Conservation (phyloP, 2,888 invertebrate species). For the Stegophylla sp. region DNA sequence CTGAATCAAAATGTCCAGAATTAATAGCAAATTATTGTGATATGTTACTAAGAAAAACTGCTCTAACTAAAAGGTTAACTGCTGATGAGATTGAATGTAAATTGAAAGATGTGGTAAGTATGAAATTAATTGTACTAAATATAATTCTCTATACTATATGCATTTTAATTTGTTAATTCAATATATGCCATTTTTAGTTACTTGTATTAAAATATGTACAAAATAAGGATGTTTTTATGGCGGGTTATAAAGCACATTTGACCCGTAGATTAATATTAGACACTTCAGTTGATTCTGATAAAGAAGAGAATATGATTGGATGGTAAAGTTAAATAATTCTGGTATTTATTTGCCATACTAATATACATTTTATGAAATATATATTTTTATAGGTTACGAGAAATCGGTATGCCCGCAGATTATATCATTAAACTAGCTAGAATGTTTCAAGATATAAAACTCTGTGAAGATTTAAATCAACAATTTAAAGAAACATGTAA, state of each 20-base stretch:
- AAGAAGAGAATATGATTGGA: constrained; percentile 99
- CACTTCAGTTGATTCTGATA: constrained; percentile 97
- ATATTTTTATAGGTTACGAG: constrained; percentile 69
- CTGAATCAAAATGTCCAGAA: constrained; percentile 98
- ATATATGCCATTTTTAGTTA: constrained; percentile 67
- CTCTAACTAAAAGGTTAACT: constrained; percentile 92
- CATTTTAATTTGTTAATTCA: too few relatives aligned
- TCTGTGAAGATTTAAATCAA: constrained; percentile 92
- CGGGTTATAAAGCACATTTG: constrained; percentile 97
- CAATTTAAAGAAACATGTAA: constrained; percentile 82
- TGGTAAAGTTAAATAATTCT: constrained; percentile 69
- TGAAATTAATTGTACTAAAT: not conserved
- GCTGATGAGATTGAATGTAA: constrained; percentile 96
- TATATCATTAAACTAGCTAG: constrained; percentile 97
- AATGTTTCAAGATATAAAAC: constrained; percentile 99
- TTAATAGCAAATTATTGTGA: constrained; percentile 99
- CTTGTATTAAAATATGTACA: constrained; percentile 98
- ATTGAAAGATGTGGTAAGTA: constrained; percentile 83
- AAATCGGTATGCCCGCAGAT: constrained; percentile 99
- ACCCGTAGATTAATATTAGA: constrained; percentile 95
- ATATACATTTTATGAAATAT: constrained; percentile 19
- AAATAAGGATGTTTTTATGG: constrained; percentile 99
- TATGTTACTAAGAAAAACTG: constrained; percentile 95
- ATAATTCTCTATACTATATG: too few relatives aligned
- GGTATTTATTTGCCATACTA: not conserved